A percentile compares a stretch with the other conserved stretches of the same genome.
Conservation (phyloP, 2,797 vertebrate genomes). For the Tympanoctomys barrerae region DNA sequence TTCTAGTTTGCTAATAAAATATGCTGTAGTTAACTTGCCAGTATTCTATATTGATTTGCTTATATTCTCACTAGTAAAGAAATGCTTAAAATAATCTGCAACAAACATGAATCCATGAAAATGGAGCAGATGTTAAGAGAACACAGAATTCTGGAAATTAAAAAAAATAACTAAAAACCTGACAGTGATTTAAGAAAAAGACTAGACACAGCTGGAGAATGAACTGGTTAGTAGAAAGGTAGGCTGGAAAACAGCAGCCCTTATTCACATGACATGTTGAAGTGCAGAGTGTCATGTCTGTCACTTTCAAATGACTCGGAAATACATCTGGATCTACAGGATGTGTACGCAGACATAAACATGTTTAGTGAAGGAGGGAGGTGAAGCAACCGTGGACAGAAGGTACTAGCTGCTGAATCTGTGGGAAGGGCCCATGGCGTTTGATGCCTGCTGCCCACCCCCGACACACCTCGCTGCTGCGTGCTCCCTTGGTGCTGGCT, state of each 20-base stretch:
- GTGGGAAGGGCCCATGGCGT: background rate
- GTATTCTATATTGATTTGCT: conserved; percentile 35
- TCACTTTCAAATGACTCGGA: background rate
- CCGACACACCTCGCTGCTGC: background rate
- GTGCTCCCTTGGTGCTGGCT: background rate
- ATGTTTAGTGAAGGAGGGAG: background rate
- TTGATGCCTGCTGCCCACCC: background rate
- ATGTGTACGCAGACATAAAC: background rate
- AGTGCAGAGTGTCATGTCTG: background rate
- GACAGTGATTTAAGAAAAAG: background rate
- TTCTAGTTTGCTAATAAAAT: background rate
- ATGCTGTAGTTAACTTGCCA: conserved; percentile 24
- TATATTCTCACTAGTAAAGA: conserved; percentile 19
- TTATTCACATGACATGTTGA: background rate
- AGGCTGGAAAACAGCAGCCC: background rate
- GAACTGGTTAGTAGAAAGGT: background rate
- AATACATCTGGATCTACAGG: background rate
- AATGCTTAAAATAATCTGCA: conserved; percentile 19
- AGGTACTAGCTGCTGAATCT: background rate
- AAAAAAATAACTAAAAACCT: conserved; percentile 10
- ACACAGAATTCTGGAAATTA: conserved; percentile 34
- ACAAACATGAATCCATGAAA: conserved; percentile 21
- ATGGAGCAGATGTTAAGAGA: background rate
- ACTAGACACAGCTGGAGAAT: conserved; percentile 3
- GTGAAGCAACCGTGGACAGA: background rate